A percentile compares a stretch with the other conserved stretches of the same genome.
Evolutionary conservation across 2,113 vertebrate genomes (phyloP).

Genomic region (Mesembrinibis cayennensis): DNA sequence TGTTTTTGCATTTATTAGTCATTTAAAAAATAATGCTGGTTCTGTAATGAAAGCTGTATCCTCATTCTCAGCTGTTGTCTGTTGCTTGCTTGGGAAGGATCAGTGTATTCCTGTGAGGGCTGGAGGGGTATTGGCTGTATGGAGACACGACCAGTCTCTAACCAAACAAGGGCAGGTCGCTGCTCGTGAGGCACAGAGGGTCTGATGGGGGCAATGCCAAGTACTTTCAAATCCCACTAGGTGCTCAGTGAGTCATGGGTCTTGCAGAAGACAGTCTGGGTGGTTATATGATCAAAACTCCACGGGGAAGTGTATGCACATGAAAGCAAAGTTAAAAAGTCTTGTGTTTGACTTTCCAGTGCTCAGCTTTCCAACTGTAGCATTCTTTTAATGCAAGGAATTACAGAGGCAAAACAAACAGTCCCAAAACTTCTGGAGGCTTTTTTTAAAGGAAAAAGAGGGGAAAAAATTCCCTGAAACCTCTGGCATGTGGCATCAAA

Average conservation of each 20-base stretch:
- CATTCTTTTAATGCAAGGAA: background rate
- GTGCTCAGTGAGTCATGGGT: background rate
- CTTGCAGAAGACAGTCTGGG: background rate
- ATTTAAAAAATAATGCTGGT: background rate
- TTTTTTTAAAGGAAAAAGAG: background rate
- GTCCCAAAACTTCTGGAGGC: background rate
- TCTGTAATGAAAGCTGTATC: background rate
- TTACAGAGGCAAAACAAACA: background rate
- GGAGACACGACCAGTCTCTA: background rate
- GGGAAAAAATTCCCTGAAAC: background rate
- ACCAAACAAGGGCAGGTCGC: constrained; percentile 47
- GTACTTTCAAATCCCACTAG: background rate
- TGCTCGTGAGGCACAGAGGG: background rate
- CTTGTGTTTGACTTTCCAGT: background rate
- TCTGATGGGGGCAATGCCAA: background rate
- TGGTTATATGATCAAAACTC: background rate
- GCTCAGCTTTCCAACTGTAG: background rate
- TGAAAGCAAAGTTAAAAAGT: background rate
- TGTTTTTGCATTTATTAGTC: constrained; percentile 2
- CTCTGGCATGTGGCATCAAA: background rate
- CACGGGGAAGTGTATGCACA: background rate
- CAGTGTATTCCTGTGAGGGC: constrained; percentile 20
- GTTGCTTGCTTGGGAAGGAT: background rate
- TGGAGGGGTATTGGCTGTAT: background rate
- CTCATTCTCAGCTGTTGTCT: constrained; percentile 68